These are phyloP conservation scores for Boleophthalmus pectinirostris DNA, from an alignment of 2,113 vertebrate genomes.

Conservation along the genomic window DNA sequence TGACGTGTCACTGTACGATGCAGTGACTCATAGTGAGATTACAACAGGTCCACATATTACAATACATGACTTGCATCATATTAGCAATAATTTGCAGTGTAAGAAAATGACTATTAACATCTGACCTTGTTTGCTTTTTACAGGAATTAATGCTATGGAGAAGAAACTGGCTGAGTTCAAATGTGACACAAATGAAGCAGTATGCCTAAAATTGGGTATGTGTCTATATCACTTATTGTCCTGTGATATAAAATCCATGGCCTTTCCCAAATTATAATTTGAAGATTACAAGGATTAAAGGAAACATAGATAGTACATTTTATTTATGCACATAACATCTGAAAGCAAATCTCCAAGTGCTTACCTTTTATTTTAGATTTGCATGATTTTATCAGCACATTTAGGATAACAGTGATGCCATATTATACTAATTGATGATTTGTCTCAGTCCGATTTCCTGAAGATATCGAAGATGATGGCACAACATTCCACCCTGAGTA, in stretches of 20 bases:
- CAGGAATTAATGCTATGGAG: slow-evolving; percentile 90
- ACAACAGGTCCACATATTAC: no score
- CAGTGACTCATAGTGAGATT: no score
- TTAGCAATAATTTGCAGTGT: not conserved
- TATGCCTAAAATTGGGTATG: slow-evolving; percentile 93
- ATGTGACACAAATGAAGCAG: slow-evolving; percentile 96
- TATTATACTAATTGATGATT: not conserved
- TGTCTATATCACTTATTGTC: not conserved
- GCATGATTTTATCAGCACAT: not conserved
- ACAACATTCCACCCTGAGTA: slow-evolving; percentile 95
- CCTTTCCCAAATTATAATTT: no score
- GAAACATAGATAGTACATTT: no score
- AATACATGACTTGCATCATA: not conserved
- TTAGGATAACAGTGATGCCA: not conserved
- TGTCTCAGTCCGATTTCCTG: slow-evolving; percentile 88
- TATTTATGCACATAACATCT: no score
- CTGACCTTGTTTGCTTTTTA: slow-evolving; percentile 21
- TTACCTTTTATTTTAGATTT: not conserved
- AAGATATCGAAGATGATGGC: slow-evolving; percentile 93
- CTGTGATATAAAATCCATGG: not conserved
- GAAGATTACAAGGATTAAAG: no score
- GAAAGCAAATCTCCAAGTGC: no score
- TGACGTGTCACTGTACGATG: no score
- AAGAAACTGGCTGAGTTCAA: slow-evolving; percentile 98
- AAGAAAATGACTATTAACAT: not conserved